Conservation (phyloP, 2,888 invertebrate species). For the Sinotaia quadrata region DNA sequence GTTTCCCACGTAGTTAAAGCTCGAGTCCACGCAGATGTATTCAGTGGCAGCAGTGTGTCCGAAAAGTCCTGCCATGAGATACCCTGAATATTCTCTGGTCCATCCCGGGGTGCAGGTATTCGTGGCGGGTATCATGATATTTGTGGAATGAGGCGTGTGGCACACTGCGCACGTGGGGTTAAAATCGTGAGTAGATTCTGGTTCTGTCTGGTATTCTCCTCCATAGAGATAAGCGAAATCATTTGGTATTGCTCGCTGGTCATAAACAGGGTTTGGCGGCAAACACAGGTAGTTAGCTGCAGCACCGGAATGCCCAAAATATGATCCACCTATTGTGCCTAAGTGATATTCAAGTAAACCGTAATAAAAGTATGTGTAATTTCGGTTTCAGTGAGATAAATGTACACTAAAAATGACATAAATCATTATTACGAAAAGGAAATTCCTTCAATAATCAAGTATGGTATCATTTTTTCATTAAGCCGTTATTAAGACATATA, state of each 20-base stretch:
- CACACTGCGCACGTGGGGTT: not conserved
- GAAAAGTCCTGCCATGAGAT: conserved; percentile 26
- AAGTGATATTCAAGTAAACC: too few relatives aligned
- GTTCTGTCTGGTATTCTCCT: conserved; percentile 18
- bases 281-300: conserved; percentile 23
- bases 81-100: conserved; percentile 32
- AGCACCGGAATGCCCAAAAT: conserved; percentile 10
- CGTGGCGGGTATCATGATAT: conserved; percentile 32
- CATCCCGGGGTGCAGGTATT: conserved; percentile 29
- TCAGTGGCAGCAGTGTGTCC: conserved; percentile 6
- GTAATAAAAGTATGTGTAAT: too few relatives aligned
- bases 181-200: not conserved
- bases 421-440: too few relatives aligned
- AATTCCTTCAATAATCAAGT: too few relatives aligned
- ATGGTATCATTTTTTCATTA: too few relatives aligned
- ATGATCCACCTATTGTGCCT: conserved; percentile 21
- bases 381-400: too few relatives aligned
- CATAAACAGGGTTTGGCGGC: not conserved
- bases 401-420: too few relatives aligned
- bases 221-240: conserved; percentile 6
- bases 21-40: conserved; percentile 33
- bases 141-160: not conserved
- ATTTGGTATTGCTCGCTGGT: not conserved
- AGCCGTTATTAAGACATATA: too few relatives aligned
- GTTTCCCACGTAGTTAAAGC: conserved; percentile 21